Evolutionary conservation across 2,113 vertebrate species (phyloP).

Genomic region (Syngnathus floridae): DNA sequence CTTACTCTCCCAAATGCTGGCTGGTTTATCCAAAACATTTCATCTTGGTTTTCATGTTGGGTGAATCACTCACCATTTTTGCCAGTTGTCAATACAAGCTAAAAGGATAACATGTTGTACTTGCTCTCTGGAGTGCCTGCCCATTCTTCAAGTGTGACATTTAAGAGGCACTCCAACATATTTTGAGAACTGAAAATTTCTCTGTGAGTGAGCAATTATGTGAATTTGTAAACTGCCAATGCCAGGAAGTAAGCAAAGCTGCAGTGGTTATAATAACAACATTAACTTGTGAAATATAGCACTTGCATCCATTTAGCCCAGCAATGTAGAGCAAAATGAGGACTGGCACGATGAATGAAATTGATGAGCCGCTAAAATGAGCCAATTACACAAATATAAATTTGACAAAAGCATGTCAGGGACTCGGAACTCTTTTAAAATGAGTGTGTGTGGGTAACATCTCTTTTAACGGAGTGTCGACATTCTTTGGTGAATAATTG

Average conservation of each 20-base stretch:
- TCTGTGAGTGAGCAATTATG: background rate
- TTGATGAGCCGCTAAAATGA: background rate
- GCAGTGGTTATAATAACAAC: background rate
- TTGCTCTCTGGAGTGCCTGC: background rate
- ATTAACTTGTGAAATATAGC: background rate
- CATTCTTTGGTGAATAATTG: too few relatives aligned
- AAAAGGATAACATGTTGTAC: background rate
- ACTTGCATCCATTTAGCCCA: background rate
- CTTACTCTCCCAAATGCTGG: slow-evolving; percentile 33
- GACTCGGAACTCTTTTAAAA: background rate
- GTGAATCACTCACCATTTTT: background rate
- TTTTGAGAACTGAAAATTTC: background rate
- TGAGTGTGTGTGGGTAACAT: background rate
- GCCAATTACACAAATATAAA: background rate
- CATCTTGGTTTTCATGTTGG: background rate
- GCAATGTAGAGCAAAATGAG: background rate
- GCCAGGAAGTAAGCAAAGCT: background rate
- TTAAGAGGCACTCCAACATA: background rate
- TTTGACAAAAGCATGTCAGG: too few relatives aligned
- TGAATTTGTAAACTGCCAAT: background rate
- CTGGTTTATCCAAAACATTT: slow-evolving; percentile 13
- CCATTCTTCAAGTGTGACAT: background rate
- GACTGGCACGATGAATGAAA: background rate
- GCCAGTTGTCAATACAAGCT: slow-evolving; percentile 3
- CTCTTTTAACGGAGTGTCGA: background rate